Percentiles rank a stretch among this genome's conserved stretches.
Conservation (phyloP, 2,113 vertebrate genomes). For the Varanus salvator region DNA sequence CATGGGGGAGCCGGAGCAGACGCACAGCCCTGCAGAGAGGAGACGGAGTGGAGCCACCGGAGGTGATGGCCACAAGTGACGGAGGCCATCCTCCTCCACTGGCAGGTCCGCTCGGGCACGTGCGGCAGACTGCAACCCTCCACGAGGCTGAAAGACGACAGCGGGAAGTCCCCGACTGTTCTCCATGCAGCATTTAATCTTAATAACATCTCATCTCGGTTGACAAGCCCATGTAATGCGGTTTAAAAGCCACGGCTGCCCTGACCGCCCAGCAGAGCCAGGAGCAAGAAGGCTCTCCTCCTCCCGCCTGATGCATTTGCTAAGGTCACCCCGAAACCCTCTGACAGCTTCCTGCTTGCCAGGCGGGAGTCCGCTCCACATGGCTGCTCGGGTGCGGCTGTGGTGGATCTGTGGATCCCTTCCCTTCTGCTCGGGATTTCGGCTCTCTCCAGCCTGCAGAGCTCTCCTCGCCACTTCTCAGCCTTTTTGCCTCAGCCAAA, state of each 20-base stretch:
- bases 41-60: neutral
- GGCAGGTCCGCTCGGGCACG: neutral
- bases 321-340: slow-evolving; percentile 59
- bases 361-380: slow-evolving; percentile 48
- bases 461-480: neutral
- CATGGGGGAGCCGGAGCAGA: neutral
- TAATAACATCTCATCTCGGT: slow-evolving; percentile 83
- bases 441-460: neutral
- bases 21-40: neutral
- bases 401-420: slow-evolving; percentile 38
- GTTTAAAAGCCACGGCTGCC: slow-evolving; percentile 78
- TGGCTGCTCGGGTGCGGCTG: slow-evolving; percentile 38
- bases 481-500: slow-evolving; percentile 1
- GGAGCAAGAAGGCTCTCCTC: slow-evolving; percentile 35
- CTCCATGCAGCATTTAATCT: slow-evolving; percentile 80
- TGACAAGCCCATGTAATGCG: slow-evolving; percentile 79
- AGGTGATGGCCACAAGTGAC: accelerated
- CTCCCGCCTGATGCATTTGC: slow-evolving; percentile 54
- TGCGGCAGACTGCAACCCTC: slow-evolving; percentile 26
- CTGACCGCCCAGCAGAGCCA: slow-evolving; percentile 48
- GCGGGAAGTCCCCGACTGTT: slow-evolving; percentile 74
- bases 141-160: slow-evolving; percentile 66
- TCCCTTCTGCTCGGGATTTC: slow-evolving; percentile 38
- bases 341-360: slow-evolving; percentile 24
- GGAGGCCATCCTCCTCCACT: neutral